Conservation (phyloP, 35 echinoderm and acorn worm genomes). For the Chiridota heheva region DNA sequence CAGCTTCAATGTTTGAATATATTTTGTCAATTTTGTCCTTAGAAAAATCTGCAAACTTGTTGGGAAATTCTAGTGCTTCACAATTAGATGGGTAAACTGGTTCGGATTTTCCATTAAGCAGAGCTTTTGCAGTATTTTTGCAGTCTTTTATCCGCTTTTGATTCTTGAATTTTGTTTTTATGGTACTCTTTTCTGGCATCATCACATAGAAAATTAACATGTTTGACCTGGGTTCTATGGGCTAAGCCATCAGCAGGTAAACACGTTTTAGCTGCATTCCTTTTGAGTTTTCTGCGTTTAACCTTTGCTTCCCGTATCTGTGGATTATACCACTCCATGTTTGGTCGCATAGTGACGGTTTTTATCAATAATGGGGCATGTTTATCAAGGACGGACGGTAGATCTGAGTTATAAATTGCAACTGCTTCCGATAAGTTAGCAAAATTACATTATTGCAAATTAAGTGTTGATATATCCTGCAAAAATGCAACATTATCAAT, state of each 20-base stretch:
- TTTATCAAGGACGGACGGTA: background rate
- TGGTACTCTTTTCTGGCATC: slow-evolving; percentile 3
- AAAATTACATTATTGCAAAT: background rate
- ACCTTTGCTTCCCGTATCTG: background rate
- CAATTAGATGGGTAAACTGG: background rate
- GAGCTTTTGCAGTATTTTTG: background rate
- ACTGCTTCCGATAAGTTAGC: background rate
- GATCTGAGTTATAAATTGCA: too few species aligned
- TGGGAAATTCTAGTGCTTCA: background rate
- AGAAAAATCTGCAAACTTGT: slow-evolving; percentile 22
- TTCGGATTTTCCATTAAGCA: slow-evolving; percentile 15
- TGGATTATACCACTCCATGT: background rate
- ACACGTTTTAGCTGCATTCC: slow-evolving; percentile 1
- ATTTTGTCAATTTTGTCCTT: background rate
- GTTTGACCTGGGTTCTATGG: slow-evolving; percentile 21
- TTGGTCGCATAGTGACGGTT: background rate
- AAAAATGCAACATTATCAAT: background rate
- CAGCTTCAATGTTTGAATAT: slow-evolving; percentile 16
- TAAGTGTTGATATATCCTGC: background rate
- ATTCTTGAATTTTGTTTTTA: slow-evolving; percentile 7
- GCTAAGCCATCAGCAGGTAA: slow-evolving; percentile 7
- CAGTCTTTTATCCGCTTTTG: slow-evolving; percentile 5
- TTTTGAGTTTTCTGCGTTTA: slow-evolving; percentile 6
- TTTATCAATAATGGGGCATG: too few species aligned
- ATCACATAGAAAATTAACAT: slow-evolving; percentile 17